Conservation (phyloP, 1,140 invertebrate species). For the Apis laboriosa region DNA sequence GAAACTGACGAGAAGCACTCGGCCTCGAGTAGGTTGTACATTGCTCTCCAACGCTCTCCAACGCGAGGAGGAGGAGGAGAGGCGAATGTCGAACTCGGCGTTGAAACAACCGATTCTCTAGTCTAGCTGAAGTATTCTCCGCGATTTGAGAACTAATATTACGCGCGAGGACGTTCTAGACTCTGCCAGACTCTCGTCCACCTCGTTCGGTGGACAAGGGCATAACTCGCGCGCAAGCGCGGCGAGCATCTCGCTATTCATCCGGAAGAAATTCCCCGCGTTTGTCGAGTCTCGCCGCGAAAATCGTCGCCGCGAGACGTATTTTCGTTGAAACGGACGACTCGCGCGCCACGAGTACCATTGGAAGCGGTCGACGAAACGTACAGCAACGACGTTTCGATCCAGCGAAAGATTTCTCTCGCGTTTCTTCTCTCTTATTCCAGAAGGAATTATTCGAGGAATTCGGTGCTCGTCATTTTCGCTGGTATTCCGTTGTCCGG, state of each 20-base stretch:
- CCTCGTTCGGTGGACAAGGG: constrained; percentile 27
- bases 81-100: constrained; percentile 61
- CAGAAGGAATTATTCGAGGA: no score
- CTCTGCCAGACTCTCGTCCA: no score
- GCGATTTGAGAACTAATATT: constrained; percentile 62
- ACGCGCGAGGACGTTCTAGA: constrained; percentile 39
- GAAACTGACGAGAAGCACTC: constrained; percentile 58
- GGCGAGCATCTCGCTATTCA: constrained; percentile 4
- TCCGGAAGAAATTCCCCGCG: constrained; percentile 9
- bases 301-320: neutral
- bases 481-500: no score
- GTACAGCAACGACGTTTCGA: no score
- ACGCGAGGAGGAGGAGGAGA: constrained; percentile 21
- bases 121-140: constrained; percentile 59
- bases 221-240: constrained; percentile 28
- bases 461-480: no score
- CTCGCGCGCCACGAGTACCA: neutral
- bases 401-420: no score
- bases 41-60: constrained; percentile 56
- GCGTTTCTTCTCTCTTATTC: no score
- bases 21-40: constrained; percentile 55
- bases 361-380: no score
- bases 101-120: constrained; percentile 61
- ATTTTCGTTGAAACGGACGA: neutral
- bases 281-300: neutral